These are phyloP conservation scores for Melanotaenia boesemani DNA, from an alignment of 2,797 vertebrate genomes.

Conservation along the genomic window DNA sequence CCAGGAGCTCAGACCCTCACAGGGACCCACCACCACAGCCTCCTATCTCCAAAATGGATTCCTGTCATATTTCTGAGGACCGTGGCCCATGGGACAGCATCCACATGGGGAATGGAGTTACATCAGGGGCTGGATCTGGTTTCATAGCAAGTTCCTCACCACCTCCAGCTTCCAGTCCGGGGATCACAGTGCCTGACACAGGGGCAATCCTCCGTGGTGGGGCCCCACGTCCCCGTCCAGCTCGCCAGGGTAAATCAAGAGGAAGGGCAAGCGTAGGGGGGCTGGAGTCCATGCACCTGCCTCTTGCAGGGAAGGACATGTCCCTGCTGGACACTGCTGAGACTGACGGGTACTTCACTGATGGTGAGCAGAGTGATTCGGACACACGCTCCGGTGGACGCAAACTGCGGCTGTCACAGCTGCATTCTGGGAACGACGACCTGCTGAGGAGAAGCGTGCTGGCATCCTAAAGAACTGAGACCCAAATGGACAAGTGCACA, in stretches of 20 bases:
- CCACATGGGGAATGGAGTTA: conserved; percentile 33
- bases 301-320: conserved; percentile 71
- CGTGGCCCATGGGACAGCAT: conserved; percentile 73
- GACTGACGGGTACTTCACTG: conserved; percentile 93
- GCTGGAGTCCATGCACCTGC: conserved; percentile 51
- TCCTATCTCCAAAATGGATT: conserved; percentile 85
- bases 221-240: conserved; percentile 82
- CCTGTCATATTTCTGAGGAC: conserved; percentile 85
- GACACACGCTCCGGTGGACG: conserved; percentile 83
- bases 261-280: conserved; percentile 70
- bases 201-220: conserved; percentile 73
- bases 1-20: conserved; percentile 74
- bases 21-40: conserved; percentile 83
- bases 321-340: conserved; percentile 85
- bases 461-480: conserved; percentile 86
- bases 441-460: conserved; percentile 93
- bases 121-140: conserved; percentile 40
- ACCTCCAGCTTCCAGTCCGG: conserved; percentile 73
- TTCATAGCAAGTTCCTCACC: conserved; percentile 54
- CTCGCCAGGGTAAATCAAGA: conserved; percentile 86
- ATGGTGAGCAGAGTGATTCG: conserved; percentile 92
- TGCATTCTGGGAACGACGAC: conserved; percentile 91
- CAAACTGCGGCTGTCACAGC: conserved; percentile 84
- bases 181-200: conserved; percentile 81
- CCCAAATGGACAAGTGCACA: conserved; percentile 34